Percentiles rank a stretch among this genome's conserved stretches.
Conservation (phyloP, 2,797 vertebrate genomes). For the Bufotes viridis region DNA sequence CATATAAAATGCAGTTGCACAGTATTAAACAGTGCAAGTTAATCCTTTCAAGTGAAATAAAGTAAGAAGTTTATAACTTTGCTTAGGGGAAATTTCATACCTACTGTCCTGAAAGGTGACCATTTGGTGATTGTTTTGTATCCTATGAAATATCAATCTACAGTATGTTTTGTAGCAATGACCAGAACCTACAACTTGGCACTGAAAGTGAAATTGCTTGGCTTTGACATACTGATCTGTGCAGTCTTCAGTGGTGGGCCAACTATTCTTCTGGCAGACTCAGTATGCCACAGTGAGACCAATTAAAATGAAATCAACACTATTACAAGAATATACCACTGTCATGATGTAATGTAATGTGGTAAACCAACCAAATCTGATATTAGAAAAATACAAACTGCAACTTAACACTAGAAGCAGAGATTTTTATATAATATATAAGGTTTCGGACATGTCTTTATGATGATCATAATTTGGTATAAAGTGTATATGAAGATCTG, state of each 20-base stretch:
- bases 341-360: neutral
- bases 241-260: neutral
- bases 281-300: neutral
- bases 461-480: neutral
- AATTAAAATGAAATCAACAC: constrained; percentile 8
- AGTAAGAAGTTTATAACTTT: too few species aligned
- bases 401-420: too few species aligned
- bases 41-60: too few species aligned
- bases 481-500: neutral
- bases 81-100: too few species aligned
- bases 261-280: neutral
- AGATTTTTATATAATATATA: too few species aligned
- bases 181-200: neutral
- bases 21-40: too few species aligned
- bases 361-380: neutral
- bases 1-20: too few species aligned
- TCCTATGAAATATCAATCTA: too few species aligned
- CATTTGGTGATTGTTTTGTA: neutral
- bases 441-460: too few species aligned
- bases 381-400: too few species aligned
- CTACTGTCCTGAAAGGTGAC: neutral
- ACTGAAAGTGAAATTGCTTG: neutral
- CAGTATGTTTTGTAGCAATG: neutral
- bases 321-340: neutral
- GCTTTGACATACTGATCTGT: neutral